phyloP scores from a whole-genome alignment of 92 coral and sea anemone species.

The Epizoanthus ramosus region DNA sequence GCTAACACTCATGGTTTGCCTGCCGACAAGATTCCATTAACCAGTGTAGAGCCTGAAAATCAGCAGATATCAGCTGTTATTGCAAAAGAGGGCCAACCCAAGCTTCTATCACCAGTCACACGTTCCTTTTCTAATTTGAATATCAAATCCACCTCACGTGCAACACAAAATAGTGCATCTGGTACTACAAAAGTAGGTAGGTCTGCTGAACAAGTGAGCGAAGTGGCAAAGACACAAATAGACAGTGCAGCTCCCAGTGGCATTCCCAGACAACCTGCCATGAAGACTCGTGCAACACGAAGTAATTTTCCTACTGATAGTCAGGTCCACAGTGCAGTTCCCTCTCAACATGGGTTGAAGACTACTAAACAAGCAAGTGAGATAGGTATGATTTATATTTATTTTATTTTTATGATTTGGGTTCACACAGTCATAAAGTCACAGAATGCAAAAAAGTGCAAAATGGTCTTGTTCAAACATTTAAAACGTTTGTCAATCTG shows the following conservation, averaged over 20 bases:
- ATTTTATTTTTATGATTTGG: too few species aligned
- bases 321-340: neutral
- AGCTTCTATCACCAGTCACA: slow-evolving; percentile 47
- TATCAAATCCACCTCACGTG: slow-evolving; percentile 27
- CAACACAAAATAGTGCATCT: neutral
- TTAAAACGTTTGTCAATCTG: too few species aligned
- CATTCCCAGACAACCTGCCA: too few species aligned
- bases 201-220: too few species aligned
- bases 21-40: neutral
- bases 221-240: too few species aligned
- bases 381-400: neutral
- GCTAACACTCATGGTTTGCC: neutral
- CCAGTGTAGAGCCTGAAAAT: neutral
- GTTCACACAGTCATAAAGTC: too few species aligned
- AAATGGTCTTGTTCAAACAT: too few species aligned
- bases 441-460: too few species aligned
- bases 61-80: neutral
- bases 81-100: slow-evolving; percentile 21
- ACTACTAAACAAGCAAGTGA: slow-evolving; percentile 3
- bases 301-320: neutral
- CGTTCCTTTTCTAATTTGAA: slow-evolving; percentile 73
- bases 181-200: too few species aligned
- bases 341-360: neutral
- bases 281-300: slow-evolving; percentile 1
- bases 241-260: too few species aligned